Base-by-base conservation (phyloP, 2,797 vertebrate genomes). In the Spheniscus humboldti region DNA sequence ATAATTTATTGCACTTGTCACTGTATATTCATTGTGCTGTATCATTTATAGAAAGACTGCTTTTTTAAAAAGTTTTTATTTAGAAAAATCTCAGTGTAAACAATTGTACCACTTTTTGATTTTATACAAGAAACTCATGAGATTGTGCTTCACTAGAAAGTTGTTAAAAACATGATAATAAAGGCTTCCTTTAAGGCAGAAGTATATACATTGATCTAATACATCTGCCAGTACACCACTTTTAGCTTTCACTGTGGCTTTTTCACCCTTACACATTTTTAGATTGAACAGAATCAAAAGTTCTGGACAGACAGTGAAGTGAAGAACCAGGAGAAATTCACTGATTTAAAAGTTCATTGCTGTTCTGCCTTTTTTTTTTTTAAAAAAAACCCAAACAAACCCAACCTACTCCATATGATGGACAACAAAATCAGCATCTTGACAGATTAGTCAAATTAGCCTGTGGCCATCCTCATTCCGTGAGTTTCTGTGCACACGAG, bases 41-140 rank as follows among this genome's bases (percentile, higher is more conserved):
- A 96, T 92, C 97, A 95, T 97, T 97, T 97, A 98, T 97, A 97
- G 93, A 97, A 97, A 98, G 96, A 97, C 93, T 92, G 96, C 95
- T 95, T 97, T 97, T 96, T 90, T 0, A 86, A 97, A 96, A 97
- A 97, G 69, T 96, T 94, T 98, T 98, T 98, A 98, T 98, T 98
- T 98, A 98, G 98, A 98, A 98, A 97, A 98, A 96, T 97, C 96
- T 97, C 92, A 94, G 91, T 98, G 97, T 98, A 98, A 98, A 98
- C 98, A 98, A 98, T 97, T 98, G 98, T 98, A 98, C 98, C 98
- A 98, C 97, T 98, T 95, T 63, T 95, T 63, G 96, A 97, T 97
- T 98, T 98, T 97, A 96, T 97, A 97, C 96, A 98, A 97, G 97
- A 96, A 97, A 98, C 95, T 97, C 96, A 88, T 86, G 94, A 97